These are phyloP conservation scores for Hypanus sabinus DNA, from an alignment of 2,113 vertebrate genomes.

Conservation along the genomic window DNA sequence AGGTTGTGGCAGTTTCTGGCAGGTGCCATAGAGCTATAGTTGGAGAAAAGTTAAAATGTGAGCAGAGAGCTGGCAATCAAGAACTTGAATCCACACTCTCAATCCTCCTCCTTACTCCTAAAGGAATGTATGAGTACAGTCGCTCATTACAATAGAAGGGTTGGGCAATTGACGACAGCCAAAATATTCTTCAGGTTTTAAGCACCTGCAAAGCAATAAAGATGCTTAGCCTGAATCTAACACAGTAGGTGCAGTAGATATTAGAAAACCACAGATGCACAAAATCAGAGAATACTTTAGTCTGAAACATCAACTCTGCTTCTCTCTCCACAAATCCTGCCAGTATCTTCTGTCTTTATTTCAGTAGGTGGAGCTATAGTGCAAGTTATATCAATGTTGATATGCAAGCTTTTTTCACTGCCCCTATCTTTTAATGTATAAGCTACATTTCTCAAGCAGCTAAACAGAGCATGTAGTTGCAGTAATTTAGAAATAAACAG, in stretches of 20 bases:
- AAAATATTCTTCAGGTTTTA: not conserved
- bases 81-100: not conserved
- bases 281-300: too few relatives aligned
- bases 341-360: not conserved
- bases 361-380: not conserved
- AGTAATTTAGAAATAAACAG: too few relatives aligned
- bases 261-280: too few relatives aligned
- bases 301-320: too few relatives aligned
- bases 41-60: not conserved
- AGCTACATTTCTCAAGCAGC: not conserved
- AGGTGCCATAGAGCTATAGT: not conserved
- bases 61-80: not conserved
- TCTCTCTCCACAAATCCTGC: too few relatives aligned
- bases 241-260: not conserved
- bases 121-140: not conserved
- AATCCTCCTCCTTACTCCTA: not conserved
- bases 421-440: not conserved
- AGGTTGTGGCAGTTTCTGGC: not conserved
- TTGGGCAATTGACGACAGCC: not conserved
- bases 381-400: not conserved
- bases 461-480: not conserved
- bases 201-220: not conserved
- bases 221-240: not conserved
- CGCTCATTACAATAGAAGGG: not conserved
- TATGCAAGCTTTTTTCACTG: not conserved